Base-by-base conservation (phyloP, 2,113 vertebrate species). In the Chaetops frenatus region DNA sequence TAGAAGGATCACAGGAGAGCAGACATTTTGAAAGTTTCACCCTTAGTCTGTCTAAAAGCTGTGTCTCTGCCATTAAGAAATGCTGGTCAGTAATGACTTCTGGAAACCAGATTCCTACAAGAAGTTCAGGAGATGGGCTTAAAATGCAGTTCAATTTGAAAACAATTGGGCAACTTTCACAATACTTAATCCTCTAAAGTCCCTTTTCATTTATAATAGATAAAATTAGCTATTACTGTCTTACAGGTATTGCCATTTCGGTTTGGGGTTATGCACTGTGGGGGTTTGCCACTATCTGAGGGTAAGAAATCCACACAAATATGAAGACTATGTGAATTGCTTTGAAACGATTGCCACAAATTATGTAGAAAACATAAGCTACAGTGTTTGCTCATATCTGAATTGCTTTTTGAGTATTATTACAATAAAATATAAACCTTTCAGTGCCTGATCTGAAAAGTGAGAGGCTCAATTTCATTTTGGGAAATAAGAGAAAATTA, bases 401-500 rank as follows among this genome's bases (percentile, higher is more conserved):
- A 94, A 94, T 67, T 71, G 48, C 15, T 93, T 95, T 81, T 74
- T 73, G 54, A 94, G 44, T 74, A 67, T 58, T 85, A 88, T 83
- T 83, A 10, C 54, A 71, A 50, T 69, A 90, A 88, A 90, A 42
- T 38, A 76, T 36, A 67, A 90, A 90, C 33, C 10, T 24, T 88
- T 86, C 12, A 35, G 22, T 69, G 29, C 28, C 48, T 85, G 66
- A 77, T 56, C 50, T 58, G 51, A 81, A 95, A 80, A 94, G 40
- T 1, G 7, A 79, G 53, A 66, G 10, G 15, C 1, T 90, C 53
- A 28, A 88, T 84, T 95, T 96, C 65, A 92, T 29, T 44, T 11
- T 78, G 35, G 27, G 74, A 92, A 95, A 94, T 48, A 50, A 57
- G 47, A 78, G 42, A 94, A 87, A 80, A 95, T 92, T 29, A 93